Evolutionary conservation across 2,888 invertebrate species (phyloP), one percentile per base, ranked within the genome.

Genomic region (Hartigia nigra): DNA sequence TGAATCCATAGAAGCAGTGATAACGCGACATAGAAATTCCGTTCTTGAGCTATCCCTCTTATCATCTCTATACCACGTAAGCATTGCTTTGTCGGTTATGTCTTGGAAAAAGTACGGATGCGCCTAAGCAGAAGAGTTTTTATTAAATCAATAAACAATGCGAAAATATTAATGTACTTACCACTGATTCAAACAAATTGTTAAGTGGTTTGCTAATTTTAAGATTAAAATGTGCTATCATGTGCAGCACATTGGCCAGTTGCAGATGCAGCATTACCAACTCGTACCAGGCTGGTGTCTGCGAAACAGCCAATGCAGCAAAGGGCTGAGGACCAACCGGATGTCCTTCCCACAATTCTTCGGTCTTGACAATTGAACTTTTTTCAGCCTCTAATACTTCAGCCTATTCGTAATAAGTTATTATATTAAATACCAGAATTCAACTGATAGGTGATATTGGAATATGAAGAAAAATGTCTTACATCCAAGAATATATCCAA

Each of bases 181-280:
- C 94, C 91, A 93, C 95, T 12, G 95, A 94, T 89, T 98, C 97
- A 88, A 97, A 98, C 32, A 98, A 92, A 80, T 93, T 94, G 81
- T 94, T 95, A 81, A 95, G 93, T 12, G 95, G 97, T 90, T 95
- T 97, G 76, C 93, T 91, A 83, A 94, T 93, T 89, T 95, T 97
- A 76, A 98, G 91, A 86, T 95, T 95, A 87, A 98, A 97, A 83
- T 94, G 94, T 32, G 96, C 94, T 84, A 97, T 95, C 91, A 97
- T 96, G 84, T 96, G 95, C 78, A 98, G 92, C 1, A 96, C 95
- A 82, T 95, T 93, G 2, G 95, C 94, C 77, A 98, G 92, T 91
- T 98, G 97, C 86, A 95, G 95, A 91, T 98, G 97, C 78, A 97
- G 92, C 84, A 95, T 94, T 12, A 98, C 92, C 82, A 97, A 93